A percentile compares a stretch with the other conserved stretches of the same genome.
Evolutionary conservation across 2,888 invertebrate genomes (phyloP).

Genomic region (Drosophila heteroneura): DNA sequence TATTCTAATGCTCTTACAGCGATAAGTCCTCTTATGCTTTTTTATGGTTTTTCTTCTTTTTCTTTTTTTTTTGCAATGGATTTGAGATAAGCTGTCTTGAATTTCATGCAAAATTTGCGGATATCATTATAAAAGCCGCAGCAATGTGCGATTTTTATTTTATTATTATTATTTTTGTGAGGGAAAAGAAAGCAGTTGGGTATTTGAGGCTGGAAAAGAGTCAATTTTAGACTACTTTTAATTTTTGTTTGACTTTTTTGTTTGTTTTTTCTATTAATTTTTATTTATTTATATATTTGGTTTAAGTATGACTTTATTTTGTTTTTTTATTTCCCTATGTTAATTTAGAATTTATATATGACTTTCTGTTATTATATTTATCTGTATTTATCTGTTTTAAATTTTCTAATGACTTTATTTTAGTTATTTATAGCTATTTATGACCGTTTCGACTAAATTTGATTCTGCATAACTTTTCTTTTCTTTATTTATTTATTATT

Average conservation of each 20-base stretch:
- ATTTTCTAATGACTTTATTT: too few relatives aligned
- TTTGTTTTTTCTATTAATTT: background rate
- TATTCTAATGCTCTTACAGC: constrained; percentile 31
- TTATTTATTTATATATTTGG: background rate
- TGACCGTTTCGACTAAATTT: too few relatives aligned
- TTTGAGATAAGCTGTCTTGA: constrained; percentile 5
- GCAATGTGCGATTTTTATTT: background rate
- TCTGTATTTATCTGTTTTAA: background rate
- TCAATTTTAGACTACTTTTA: background rate
- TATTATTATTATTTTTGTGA: background rate
- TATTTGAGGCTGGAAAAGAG: background rate
- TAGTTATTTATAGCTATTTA: too few relatives aligned
- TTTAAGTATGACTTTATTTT: background rate
- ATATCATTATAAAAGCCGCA: background rate
- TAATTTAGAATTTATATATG: background rate
- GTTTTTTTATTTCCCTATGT: background rate
- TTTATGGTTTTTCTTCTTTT: constrained; percentile 7
- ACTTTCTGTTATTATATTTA: background rate
- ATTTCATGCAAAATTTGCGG: background rate
- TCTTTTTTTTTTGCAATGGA: background rate
- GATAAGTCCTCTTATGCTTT: constrained; percentile 30
- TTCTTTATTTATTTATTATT: background rate
- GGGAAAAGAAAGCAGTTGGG: background rate
- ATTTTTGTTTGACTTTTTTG: background rate
- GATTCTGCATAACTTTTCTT: background rate